Evolutionary conservation across 2,113 vertebrate species (phyloP), one percentile per base, ranked within the genome.

Genomic region (Falcunculus frontatus): DNA sequence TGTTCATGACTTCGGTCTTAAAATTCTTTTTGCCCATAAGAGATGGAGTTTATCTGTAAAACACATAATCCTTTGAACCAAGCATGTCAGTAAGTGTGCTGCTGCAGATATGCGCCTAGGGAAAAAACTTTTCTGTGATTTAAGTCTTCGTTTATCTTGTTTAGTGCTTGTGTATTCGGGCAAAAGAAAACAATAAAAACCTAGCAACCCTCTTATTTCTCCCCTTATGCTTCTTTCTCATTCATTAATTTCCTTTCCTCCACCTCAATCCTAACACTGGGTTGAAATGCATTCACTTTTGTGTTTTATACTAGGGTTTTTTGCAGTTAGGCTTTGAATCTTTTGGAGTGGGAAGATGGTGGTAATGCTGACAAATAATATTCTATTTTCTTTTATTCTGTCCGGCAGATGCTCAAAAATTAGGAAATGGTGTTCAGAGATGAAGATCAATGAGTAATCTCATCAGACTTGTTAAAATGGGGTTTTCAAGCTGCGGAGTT

Each of bases 111-210:
- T 33, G 11, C 77, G 84, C 77, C 33, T 52, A 30, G 29, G 74
- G 80, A 87, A 93, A 93, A 78, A 93, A 16, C 21, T 60, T 64
- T 52, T 91, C 83, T 92, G 47, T 84, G 41, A 91, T 60, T 63
- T 87, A 68, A 62, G 50, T 41, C 37, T 84, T 86, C 0, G 0
- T 87, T 93, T 92, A 72, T 85, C 74, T 79, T 91, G 23, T 80
- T 81, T 82, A 76, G 33, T 64, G 30, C 50, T 57, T 69, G 32
- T 77, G 50, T 69, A 64, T 73, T 85, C 0, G 0, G 67, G 74
- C 55, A 90, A 89, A 87, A 88, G 42, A 87, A 84, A 79, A 60
- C 52, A 91, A 81, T 22, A 27, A 78, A 75, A 84, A 52, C 7
- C 9, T 53, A 55, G 33, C 13, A 88, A 44, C 21, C 15, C 16